Evolutionary conservation across 2,888 invertebrate species (phyloP).

Genomic region (Nephrotoma guestfalica): DNA sequence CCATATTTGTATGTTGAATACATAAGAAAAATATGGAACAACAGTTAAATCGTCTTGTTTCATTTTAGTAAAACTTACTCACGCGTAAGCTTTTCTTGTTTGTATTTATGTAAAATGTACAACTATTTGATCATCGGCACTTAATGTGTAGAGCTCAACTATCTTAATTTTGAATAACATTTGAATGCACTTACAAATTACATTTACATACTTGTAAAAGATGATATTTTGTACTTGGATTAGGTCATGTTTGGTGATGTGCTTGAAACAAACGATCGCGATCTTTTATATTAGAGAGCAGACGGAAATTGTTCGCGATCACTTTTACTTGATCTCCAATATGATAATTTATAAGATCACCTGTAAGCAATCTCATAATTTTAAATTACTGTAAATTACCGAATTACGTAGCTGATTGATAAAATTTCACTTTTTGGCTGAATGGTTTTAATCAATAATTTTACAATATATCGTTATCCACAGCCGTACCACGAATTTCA

Average conservation of each 20-base stretch:
- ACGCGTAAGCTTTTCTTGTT: neutral
- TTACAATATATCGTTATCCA: neutral
- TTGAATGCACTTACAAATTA: neutral
- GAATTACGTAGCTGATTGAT: neutral
- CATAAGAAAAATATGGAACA: neutral
- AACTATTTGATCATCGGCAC: neutral
- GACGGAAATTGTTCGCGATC: neutral
- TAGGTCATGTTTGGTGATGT: neutral
- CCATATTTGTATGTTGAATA: neutral
- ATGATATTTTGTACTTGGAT: neutral
- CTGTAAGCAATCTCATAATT: neutral
- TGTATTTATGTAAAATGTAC: neutral
- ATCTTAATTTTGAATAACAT: neutral
- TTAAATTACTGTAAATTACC: neutral
- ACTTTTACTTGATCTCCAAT: neutral
- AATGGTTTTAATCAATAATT: no score
- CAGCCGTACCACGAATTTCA: neutral
- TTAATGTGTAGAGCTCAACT: neutral
- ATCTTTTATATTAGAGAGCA: neutral
- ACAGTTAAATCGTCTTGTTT: neutral
- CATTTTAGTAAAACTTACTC: neutral
- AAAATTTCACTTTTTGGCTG: neutral
- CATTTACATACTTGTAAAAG: neutral
- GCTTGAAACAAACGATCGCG: no score
- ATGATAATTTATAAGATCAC: neutral